A percentile compares a stretch with the other conserved stretches of the same genome.
phyloP scores from a whole-genome alignment of 2,113 vertebrate species.

The Ptychochromis oligacanthus region DNA sequence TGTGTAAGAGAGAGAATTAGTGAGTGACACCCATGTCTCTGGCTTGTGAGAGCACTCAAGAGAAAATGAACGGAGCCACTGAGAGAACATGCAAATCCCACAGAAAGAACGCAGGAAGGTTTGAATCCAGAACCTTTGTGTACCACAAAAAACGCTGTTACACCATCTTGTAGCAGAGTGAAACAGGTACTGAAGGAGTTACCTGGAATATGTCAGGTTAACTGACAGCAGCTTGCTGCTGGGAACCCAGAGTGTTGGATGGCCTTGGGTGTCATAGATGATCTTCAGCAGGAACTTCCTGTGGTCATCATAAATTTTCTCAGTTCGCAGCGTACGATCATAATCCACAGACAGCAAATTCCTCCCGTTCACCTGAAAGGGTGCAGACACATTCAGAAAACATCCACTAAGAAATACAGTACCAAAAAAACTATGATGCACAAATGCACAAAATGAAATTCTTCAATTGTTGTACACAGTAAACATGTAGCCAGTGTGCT shows the following conservation, averaged over 20 bases:
- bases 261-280: conserved; percentile 91
- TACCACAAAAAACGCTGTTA: rapidly evolving
- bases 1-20: neutral
- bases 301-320: conserved; percentile 99
- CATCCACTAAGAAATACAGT: neutral
- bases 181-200: neutral
- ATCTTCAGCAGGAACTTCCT: conserved; percentile 97
- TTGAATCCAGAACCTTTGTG: neutral
- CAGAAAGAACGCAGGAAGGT: neutral
- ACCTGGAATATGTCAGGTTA: conserved; percentile 93
- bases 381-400: conserved; percentile 1
- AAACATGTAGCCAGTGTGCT: neutral
- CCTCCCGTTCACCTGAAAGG: conserved; percentile 94
- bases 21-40: neutral
- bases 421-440: neutral
- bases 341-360: conserved; percentile 98
- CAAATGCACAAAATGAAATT: neutral
- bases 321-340: conserved; percentile 91
- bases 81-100: rapidly evolving
- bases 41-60: no score
- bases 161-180: neutral
- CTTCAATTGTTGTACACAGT: neutral
- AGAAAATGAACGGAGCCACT: neutral
- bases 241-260: conserved; percentile 95
- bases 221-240: conserved; percentile 97